Percentiles rank a stretch among this genome's conserved stretches.
Conservation (phyloP, 2,113 vertebrate genomes). For the Phainopepla nitens region DNA sequence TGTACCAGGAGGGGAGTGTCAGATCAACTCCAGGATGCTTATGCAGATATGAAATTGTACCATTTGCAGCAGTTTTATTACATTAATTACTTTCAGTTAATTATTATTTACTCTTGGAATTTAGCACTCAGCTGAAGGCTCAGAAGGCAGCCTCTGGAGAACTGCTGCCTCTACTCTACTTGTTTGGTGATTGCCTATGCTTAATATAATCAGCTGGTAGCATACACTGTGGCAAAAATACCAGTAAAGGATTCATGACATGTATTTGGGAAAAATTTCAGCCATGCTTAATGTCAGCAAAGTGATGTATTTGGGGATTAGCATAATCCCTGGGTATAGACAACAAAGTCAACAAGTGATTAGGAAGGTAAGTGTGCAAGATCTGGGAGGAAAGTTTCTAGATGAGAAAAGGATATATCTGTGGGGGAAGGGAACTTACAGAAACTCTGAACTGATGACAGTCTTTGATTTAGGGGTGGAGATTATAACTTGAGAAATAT, state of each 20-base stretch:
- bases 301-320: not conserved
- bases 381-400: not conserved
- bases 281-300: not conserved
- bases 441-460: not conserved
- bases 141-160: not conserved
- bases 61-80: not conserved
- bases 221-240: not conserved
- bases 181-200: not conserved
- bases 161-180: not conserved
- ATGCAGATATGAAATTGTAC: not conserved
- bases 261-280: not conserved
- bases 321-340: not conserved
- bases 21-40: not conserved
- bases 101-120: slow-evolving; percentile 5
- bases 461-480: not conserved
- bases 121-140: not conserved
- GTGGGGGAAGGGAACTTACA: not conserved
- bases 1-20: not conserved
- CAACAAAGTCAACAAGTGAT: not conserved
- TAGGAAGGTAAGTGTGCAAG: not conserved
- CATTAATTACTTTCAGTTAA: not conserved
- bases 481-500: not conserved
- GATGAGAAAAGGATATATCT: not conserved
- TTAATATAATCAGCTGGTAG: not conserved
- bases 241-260: not conserved